phyloP scores from a whole-genome alignment of 2,797 vertebrate genomes.

The Bucorvus abyssinicus region DNA sequence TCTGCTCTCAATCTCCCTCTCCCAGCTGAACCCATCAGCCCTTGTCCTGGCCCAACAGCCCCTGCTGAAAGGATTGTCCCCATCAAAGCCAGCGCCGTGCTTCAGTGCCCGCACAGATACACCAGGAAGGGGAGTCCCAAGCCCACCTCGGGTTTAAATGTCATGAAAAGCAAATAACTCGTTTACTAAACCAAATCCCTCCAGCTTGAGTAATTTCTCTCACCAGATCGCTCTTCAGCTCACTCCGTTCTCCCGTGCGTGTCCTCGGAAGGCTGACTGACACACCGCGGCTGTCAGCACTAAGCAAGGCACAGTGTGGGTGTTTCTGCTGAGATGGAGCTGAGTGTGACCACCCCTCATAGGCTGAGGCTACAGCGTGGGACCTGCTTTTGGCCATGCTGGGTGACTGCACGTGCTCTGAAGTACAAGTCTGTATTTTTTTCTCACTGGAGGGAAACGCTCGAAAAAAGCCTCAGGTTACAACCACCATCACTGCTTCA shows the following conservation, averaged over 20 bases:
- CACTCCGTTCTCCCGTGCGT: not conserved
- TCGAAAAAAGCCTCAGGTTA: not conserved
- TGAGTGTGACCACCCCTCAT: not conserved
- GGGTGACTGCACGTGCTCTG: not conserved
- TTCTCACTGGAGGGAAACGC: not conserved
- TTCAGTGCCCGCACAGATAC: not conserved
- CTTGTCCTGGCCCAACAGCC: not conserved
- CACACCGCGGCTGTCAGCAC: not conserved
- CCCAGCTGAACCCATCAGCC: not conserved
- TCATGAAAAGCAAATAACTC: not conserved
- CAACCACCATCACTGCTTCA: too few relatives aligned
- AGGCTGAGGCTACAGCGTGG: not conserved
- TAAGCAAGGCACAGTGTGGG: not conserved
- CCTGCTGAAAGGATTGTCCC: not conserved
- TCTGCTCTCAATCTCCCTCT: not conserved
- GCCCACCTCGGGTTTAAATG: not conserved
- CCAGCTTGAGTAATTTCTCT: not conserved
- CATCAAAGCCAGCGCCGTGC: not conserved
- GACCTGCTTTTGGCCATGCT: not conserved
- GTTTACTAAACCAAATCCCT: not conserved
- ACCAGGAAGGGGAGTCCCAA: not conserved
- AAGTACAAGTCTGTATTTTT: not conserved
- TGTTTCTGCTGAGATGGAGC: not conserved
- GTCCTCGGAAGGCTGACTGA: not conserved
- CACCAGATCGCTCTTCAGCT: not conserved